A percentile compares a stretch with the other conserved stretches of the same genome.
Evolutionary conservation across 2,113 vertebrate species (phyloP).

Genomic region (Girardinichthys multiradiatus): DNA sequence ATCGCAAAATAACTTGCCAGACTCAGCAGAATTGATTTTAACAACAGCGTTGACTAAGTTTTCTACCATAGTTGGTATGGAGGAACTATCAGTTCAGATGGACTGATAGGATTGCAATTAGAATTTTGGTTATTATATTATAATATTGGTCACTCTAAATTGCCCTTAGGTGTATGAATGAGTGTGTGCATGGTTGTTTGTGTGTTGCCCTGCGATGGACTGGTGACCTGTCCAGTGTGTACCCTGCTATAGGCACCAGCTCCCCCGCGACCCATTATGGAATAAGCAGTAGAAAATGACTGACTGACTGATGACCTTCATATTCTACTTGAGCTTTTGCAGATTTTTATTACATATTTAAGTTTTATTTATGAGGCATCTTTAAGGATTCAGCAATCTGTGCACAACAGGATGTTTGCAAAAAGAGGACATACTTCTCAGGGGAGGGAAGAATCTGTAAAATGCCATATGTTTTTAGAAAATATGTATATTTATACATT

Average conservation of each 20-base stretch:
- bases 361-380: not conserved
- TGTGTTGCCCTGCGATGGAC: too few species aligned
- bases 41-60: not conserved
- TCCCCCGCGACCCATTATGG: too few species aligned
- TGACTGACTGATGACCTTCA: too few species aligned
- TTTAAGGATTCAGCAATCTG: not conserved
- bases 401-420: not conserved
- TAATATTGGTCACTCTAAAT: too few species aligned
- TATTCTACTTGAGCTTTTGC: too few species aligned
- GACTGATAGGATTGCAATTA: not conserved
- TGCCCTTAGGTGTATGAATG: too few species aligned
- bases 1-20: not conserved
- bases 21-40: not conserved
- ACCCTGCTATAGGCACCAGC: too few species aligned
- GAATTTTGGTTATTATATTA: too few species aligned
- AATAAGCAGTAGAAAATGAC: too few species aligned
- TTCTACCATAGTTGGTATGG: not conserved
- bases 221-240: too few species aligned
- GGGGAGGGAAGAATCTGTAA: not conserved
- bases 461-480: not conserved
- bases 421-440: not conserved
- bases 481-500: not conserved
- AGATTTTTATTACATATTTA: not conserved
- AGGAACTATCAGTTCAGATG: not conserved
- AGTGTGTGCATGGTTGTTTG: too few species aligned